phyloP scores from a whole-genome alignment of 2,888 invertebrate genomes.

The Vannuccia rotundouncinata region DNA sequence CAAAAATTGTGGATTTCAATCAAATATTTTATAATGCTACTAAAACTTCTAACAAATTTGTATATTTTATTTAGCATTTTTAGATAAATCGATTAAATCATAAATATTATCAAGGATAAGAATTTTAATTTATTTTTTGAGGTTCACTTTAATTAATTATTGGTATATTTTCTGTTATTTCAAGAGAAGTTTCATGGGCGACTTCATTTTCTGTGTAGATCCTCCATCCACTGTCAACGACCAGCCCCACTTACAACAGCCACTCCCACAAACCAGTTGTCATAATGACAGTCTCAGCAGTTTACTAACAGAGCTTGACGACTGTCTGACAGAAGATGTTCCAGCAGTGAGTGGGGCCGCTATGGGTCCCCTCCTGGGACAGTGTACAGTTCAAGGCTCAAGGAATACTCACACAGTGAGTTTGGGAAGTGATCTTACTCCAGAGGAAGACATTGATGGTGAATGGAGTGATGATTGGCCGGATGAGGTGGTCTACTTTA shows the following conservation, averaged over 20 bases:
- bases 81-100: too few relatives aligned
- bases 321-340: background rate
- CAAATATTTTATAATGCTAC: too few relatives aligned
- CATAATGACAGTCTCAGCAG: background rate
- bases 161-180: too few relatives aligned
- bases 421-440: background rate
- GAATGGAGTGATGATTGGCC: background rate
- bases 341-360: background rate
- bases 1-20: too few relatives aligned
- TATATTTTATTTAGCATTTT: too few relatives aligned
- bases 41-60: too few relatives aligned
- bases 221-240: background rate
- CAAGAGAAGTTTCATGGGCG: too few relatives aligned
- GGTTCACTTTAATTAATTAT: too few relatives aligned
- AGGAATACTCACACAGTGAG: too few relatives aligned
- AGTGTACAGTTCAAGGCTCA: background rate
- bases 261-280: background rate
- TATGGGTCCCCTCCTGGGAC: background rate
- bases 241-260: background rate
- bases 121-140: too few relatives aligned
- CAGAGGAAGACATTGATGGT: background rate
- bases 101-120: too few relatives aligned
- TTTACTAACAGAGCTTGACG: background rate
- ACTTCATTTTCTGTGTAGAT: too few relatives aligned
- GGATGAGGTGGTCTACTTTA: background rate